Evolutionary conservation across 1,140 invertebrate genomes (phyloP).

Genomic region (Carposina sasakii): DNA sequence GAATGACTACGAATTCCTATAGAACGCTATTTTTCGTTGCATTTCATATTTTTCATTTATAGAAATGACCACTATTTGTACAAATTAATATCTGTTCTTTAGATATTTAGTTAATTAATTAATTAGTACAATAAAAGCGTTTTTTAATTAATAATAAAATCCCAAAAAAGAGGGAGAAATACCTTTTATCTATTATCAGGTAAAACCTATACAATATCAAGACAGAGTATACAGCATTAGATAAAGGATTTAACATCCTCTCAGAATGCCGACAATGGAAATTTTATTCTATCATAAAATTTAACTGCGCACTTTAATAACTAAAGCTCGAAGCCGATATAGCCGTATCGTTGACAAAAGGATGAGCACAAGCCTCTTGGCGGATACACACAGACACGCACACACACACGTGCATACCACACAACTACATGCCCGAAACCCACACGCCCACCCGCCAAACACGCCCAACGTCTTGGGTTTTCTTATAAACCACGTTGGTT

Average conservation of each 20-base stretch:
- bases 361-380: conserved; percentile 42
- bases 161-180: too few relatives aligned
- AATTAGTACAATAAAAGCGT: too few relatives aligned
- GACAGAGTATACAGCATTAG: too few relatives aligned
- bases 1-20: too few relatives aligned
- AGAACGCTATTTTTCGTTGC: too few relatives aligned
- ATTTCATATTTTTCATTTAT: too few relatives aligned
- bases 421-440: conserved; percentile 55
- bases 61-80: too few relatives aligned
- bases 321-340: conserved; percentile 59
- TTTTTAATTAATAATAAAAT: too few relatives aligned
- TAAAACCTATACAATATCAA: too few relatives aligned
- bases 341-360: conserved; percentile 70
- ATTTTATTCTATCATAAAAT: conserved; percentile 64
- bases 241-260: conserved; percentile 35
- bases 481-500: conserved; percentile 71
- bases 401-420: conserved; percentile 37
- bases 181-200: too few relatives aligned
- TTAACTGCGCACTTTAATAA: conserved; percentile 66
- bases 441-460: conserved; percentile 69
- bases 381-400: conserved; percentile 28
- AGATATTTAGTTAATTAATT: too few relatives aligned
- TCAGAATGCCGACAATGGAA: conserved; percentile 48
- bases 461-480: conserved; percentile 72
- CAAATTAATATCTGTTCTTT: too few relatives aligned